Conservation (phyloP, 92 coral and sea anemone genomes). For the Diadumene lineata region DNA sequence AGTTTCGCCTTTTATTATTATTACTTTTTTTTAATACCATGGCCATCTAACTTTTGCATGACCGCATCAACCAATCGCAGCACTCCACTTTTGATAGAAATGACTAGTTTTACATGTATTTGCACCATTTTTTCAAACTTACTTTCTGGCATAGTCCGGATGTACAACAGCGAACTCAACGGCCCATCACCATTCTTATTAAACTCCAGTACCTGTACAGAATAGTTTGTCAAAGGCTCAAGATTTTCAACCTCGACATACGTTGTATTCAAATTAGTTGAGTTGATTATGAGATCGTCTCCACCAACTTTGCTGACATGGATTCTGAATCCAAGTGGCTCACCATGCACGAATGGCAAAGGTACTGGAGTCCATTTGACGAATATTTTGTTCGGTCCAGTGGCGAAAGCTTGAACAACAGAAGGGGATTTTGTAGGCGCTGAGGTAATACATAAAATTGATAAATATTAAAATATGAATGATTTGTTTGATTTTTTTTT, state of each 20-base stretch:
- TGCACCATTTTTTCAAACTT: too few relatives aligned
- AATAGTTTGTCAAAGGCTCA: conserved; percentile 48
- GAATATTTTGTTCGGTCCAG: conserved; percentile 28
- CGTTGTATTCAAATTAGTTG: not conserved
- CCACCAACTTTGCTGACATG: too few relatives aligned
- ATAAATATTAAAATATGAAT: too few relatives aligned
- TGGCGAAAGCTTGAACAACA: conserved; percentile 21
- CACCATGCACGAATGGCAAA: conserved; percentile 32
- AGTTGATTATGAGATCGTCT: not conserved
- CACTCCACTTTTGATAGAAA: too few relatives aligned
- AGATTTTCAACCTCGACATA: conserved; percentile 28
- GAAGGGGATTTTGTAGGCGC: too few relatives aligned
- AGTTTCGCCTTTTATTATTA: too few relatives aligned
- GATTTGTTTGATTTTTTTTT: too few relatives aligned
- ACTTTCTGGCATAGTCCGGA: conserved; percentile 27
- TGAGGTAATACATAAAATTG: too few relatives aligned
- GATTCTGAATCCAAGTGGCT: conserved; percentile 33
- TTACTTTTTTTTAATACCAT: too few relatives aligned
- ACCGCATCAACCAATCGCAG: too few relatives aligned
- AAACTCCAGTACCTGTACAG: conserved; percentile 35
- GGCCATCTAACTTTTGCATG: too few relatives aligned
- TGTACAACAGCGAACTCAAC: conserved; percentile 22
- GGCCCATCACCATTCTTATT: conserved; percentile 52
- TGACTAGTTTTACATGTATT: too few relatives aligned
- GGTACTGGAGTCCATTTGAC: conserved; percentile 46